Conservation (phyloP, 2,888 invertebrate genomes). For the Heliconius cydno region DNA sequence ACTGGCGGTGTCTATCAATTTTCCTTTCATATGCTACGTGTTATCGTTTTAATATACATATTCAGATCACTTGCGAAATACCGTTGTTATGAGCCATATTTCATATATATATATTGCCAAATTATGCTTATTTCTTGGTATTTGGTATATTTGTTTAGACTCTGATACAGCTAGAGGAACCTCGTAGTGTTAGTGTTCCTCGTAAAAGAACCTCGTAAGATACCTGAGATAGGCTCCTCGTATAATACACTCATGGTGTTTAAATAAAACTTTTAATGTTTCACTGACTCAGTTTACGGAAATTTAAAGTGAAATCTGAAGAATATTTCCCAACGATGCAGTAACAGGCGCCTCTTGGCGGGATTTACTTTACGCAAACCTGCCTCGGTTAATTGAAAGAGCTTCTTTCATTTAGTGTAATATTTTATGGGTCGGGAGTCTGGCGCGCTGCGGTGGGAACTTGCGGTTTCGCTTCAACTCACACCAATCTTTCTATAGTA, state of each 20-base stretch:
- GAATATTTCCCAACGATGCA: conserved; percentile 62
- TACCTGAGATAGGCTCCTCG: not conserved
- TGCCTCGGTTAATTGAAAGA: conserved; percentile 80
- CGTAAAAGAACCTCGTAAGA: no score
- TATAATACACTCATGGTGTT: not conserved
- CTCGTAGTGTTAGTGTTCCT: no score
- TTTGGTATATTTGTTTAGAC: not conserved
- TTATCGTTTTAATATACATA: conserved; percentile 32
- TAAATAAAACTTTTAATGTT: not conserved
- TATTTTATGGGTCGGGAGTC: conserved; percentile 73
- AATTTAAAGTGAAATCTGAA: conserved; percentile 52
- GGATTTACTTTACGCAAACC: conserved; percentile 76
- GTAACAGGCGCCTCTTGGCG: conserved; percentile 66
- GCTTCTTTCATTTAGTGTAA: conserved; percentile 79
- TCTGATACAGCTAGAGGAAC: not conserved
- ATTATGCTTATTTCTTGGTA: not conserved
- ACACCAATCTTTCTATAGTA: conserved; percentile 61
- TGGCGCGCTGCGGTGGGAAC: conserved; percentile 58
- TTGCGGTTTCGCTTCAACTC: conserved; percentile 65
- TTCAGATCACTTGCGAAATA: conserved; percentile 34
- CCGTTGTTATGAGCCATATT: conserved; percentile 6
- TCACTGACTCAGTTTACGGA: conserved; percentile 13
- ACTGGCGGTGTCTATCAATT: conserved; percentile 45
- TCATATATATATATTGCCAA: conserved; percentile 15
- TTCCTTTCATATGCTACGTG: conserved; percentile 41